These are phyloP conservation scores for Drosophila birchii DNA, from an alignment of 2,888 invertebrate species.

Conservation along the genomic window DNA sequence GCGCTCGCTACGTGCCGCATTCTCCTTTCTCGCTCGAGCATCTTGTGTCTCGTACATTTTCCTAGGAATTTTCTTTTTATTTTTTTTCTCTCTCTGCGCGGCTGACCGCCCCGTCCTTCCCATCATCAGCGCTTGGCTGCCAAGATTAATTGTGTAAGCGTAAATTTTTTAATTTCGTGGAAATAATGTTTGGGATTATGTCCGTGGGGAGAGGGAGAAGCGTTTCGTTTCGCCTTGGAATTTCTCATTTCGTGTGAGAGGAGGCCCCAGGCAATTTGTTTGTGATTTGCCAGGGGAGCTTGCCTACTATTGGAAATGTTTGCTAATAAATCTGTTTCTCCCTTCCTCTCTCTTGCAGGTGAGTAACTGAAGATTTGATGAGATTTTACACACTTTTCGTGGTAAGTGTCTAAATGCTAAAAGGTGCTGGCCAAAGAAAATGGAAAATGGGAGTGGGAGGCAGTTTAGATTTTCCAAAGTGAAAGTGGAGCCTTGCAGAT, in stretches of 20 bases:
- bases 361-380: slow-evolving; percentile 48
- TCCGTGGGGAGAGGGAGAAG: slow-evolving; percentile 14
- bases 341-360: slow-evolving; percentile 52
- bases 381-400: slow-evolving; percentile 14
- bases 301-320: slow-evolving; percentile 27
- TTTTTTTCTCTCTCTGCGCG: not conserved
- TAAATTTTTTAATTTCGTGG: slow-evolving; percentile 81
- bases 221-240: slow-evolving; percentile 52
- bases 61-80: slow-evolving; percentile 56
- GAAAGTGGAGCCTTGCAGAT: slow-evolving; percentile 3
- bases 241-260: slow-evolving; percentile 53
- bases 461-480: not conserved
- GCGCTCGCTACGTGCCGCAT: slow-evolving; percentile 76
- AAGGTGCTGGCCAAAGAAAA: not conserved
- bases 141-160: slow-evolving; percentile 79
- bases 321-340: slow-evolving; percentile 41
- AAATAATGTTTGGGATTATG: slow-evolving; percentile 61
- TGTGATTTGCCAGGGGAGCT: slow-evolving; percentile 55
- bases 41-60: slow-evolving; percentile 72
- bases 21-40: slow-evolving; percentile 43
- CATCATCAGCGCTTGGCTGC: slow-evolving; percentile 9
- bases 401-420: slow-evolving; percentile 17
- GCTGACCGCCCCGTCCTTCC: slow-evolving; percentile 7
- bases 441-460: not conserved
- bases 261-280: slow-evolving; percentile 60